Percentiles rank a stretch among this genome's conserved stretches.
Conservation (phyloP, 2,113 vertebrate genomes). For the Caranx melampygus region DNA sequence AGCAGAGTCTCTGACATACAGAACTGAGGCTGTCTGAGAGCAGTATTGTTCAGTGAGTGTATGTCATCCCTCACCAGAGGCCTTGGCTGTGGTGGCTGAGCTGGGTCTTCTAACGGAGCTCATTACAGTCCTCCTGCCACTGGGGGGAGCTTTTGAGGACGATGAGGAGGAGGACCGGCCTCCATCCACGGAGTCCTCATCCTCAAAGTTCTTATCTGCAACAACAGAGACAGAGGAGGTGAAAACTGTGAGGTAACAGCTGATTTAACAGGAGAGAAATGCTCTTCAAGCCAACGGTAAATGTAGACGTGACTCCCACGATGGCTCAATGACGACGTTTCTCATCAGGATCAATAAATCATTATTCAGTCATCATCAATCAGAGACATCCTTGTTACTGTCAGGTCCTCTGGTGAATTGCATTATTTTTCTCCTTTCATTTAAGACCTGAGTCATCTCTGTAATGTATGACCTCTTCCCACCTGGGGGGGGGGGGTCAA, state of each 20-base stretch:
- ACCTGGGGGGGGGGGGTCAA: not conserved
- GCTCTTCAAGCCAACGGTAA: not conserved
- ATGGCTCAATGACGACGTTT: not conserved
- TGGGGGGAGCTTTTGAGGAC: constrained; percentile 90
- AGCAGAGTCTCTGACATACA: not conserved
- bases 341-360: constrained; percentile 36
- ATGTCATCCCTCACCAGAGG: constrained; percentile 84
- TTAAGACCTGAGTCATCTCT: constrained; percentile 46
- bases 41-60: not conserved
- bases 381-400: not conserved
- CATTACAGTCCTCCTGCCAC: constrained; percentile 86
- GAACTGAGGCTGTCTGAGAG: too few species aligned
- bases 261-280: not conserved
- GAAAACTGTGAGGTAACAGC: not conserved
- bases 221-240: constrained; percentile 20
- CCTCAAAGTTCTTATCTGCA: constrained; percentile 98
- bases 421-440: constrained; percentile 15
- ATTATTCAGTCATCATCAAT: constrained; percentile 21
- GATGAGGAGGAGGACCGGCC: constrained; percentile 97
- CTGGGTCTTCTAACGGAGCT: constrained; percentile 88
- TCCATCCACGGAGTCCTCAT: constrained; percentile 98
- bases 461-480: constrained; percentile 21
- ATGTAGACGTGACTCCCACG: not conserved
- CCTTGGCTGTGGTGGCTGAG: constrained; percentile 85
- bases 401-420: not conserved